Evolutionary conservation across 1,140 invertebrate species (phyloP), one percentile per base, ranked within the genome.

Genomic region (Dreissena polymorpha): DNA sequence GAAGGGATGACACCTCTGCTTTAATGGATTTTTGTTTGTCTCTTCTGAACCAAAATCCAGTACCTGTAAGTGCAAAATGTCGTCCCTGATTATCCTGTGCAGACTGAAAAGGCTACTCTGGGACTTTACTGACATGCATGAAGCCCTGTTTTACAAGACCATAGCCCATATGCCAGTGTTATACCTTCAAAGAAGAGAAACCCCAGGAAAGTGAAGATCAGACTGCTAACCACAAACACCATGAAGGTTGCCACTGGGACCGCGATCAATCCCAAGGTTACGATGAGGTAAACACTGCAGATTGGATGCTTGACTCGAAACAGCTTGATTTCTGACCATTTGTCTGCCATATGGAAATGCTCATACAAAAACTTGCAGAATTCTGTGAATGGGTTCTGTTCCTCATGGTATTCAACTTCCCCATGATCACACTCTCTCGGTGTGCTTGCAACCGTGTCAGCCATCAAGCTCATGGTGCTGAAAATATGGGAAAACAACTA

Each of bases 161-260:
- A n/a, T n/a, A n/a, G n/a, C n/a, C n/a, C n/a, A 39, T 39, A 39
- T 2, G 2, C 8, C 39, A 2, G 29, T 6, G 14, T 49, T 63
- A 39, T 80, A 86, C 85, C 82, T 81, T 86, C 82, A 80, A 86
- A 39, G 14, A 86, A 57, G 3, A 86, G 64, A 50, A 86, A 71
- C 50, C 71, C 73, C 64, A 72, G 50, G n/a, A 86, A 80, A 8
- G 76, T 69, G 27, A 86, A 25, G 14, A 70, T 60, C 27, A 77
- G 27, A 73, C 64, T 79, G 25, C 64, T 75, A 39, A 86, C 50
- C 8, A 84, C 82, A 73, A 86, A 86, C 2, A 72, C 21, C 21
- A 75, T 53, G 63, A 86, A 86, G 10, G 78, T 72, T n/a, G 84
- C 67, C 10, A 86, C 51, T 6, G 85, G 85, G 3, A 84, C 55